Conservation (phyloP, 2,797 vertebrate species). For the Alectoris magna region DNA sequence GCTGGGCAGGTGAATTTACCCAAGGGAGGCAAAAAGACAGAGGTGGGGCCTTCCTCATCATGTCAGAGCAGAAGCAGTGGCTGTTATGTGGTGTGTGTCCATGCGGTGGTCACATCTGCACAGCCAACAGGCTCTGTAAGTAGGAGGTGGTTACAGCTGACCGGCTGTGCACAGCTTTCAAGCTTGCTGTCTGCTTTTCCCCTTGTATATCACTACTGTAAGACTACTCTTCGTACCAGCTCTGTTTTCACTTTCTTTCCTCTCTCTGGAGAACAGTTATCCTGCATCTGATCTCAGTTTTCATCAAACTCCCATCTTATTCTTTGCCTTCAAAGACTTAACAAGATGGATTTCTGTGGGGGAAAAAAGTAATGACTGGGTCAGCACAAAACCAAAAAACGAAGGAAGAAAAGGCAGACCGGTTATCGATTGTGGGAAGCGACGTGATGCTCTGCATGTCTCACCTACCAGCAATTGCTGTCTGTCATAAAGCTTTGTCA, state of each 20-base stretch:
- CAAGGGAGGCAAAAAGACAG: neutral
- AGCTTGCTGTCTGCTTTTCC: neutral
- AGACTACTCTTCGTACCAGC: neutral
- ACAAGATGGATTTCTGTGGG: neutral
- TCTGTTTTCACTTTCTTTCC: neutral
- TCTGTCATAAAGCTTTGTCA: neutral
- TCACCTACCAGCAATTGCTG: neutral
- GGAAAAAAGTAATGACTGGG: neutral
- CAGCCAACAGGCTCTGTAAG: neutral
- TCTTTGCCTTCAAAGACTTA: neutral
- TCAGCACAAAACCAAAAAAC: neutral
- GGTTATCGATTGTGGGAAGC: neutral
- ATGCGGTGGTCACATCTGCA: neutral
- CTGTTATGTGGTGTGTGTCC: neutral
- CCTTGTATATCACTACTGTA: neutral
- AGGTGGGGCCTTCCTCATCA: neutral
- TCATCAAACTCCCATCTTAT: neutral
- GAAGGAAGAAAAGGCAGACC: neutral
- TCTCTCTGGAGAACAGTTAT: neutral
- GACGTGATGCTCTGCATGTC: neutral
- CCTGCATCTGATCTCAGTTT: neutral
- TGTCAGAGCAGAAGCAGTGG: neutral
- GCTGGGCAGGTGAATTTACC: neutral
- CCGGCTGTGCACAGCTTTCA: rapidly evolving
- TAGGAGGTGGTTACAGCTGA: rapidly evolving